These are phyloP conservation scores for Fundulus diaphanus DNA, from an alignment of 2,797 vertebrate species.

Conservation along the genomic window DNA sequence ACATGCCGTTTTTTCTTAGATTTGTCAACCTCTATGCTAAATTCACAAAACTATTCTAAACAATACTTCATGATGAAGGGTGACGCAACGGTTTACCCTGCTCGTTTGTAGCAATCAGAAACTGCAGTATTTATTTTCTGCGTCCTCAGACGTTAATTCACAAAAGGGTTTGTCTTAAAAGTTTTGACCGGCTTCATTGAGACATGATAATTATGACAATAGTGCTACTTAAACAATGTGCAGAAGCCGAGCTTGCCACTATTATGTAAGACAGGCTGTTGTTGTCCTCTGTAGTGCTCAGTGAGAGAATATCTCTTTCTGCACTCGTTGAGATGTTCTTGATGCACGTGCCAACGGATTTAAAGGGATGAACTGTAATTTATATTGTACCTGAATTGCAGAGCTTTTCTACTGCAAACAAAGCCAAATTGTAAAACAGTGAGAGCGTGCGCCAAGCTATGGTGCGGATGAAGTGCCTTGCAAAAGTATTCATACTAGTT, in stretches of 20 bases:
- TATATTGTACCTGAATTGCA: conserved; percentile 20
- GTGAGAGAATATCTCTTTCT: conserved; percentile 28
- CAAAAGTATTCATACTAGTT: neutral
- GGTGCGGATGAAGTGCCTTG: conserved; percentile 16
- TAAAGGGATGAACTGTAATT: conserved; percentile 55
- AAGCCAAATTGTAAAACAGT: neutral
- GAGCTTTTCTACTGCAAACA: neutral
- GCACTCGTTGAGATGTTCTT: conserved; percentile 30
- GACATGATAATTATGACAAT: conserved; percentile 18
- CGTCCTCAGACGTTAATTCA: conserved; percentile 50
- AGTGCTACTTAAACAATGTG: conserved; percentile 21
- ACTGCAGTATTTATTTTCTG: conserved; percentile 43
- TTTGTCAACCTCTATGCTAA: conserved; percentile 27
- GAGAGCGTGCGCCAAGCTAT: conserved; percentile 36
- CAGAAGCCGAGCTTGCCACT: conserved; percentile 20
- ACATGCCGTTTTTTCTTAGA: conserved; percentile 30
- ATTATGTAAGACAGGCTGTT: conserved; percentile 15
- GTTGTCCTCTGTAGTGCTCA: conserved; percentile 33
- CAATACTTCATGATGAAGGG: conserved; percentile 16
- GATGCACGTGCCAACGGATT: conserved; percentile 57
- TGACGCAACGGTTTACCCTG: conserved; percentile 19
- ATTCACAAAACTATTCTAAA: conserved; percentile 3
- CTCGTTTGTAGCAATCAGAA: conserved; percentile 4
- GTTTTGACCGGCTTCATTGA: conserved; percentile 34
- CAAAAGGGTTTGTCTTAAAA: conserved; percentile 18